phyloP scores from a whole-genome alignment of 1,140 invertebrate genomes.

The Caerostris darwini region DNA sequence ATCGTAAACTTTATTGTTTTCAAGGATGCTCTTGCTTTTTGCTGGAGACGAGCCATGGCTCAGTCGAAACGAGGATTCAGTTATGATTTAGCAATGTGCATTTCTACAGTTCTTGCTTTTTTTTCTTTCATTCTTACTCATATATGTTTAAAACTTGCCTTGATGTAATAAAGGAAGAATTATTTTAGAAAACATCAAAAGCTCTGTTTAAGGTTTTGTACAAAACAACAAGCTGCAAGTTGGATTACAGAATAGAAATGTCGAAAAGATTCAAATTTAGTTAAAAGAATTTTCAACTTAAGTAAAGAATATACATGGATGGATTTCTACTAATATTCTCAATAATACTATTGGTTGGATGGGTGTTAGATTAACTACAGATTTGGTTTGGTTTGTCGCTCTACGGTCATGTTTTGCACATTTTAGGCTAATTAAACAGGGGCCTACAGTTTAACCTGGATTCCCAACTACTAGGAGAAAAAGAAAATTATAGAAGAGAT shows the following conservation, averaged over 20 bases:
- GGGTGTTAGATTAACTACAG: too few species aligned
- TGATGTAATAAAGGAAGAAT: neutral
- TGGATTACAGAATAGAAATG: neutral
- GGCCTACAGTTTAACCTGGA: too few species aligned
- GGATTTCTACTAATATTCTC: too few species aligned
- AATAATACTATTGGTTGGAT: too few species aligned
- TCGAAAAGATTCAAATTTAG: too few species aligned
- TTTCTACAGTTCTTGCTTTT: neutral
- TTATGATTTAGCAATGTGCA: constrained; percentile 27
- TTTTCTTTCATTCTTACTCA: neutral
- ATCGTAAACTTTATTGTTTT: constrained; percentile 65
- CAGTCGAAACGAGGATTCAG: neutral
- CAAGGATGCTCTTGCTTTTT: constrained; percentile 1
- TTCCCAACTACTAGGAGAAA: too few species aligned
- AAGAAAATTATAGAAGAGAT: too few species aligned
- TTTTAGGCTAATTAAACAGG: too few species aligned
- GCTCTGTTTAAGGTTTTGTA: neutral
- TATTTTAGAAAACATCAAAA: constrained; percentile 31
- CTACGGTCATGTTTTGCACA: too few species aligned
- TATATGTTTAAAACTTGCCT: constrained; percentile 23
- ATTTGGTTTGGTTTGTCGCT: too few species aligned
- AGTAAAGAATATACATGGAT: too few species aligned
- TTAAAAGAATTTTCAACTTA: too few species aligned
- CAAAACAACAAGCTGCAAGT: neutral
- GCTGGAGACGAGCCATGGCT: constrained; percentile 49